Evolutionary conservation across 2,797 vertebrate species (phyloP).

Genomic region (Gambelia wislizenii): DNA sequence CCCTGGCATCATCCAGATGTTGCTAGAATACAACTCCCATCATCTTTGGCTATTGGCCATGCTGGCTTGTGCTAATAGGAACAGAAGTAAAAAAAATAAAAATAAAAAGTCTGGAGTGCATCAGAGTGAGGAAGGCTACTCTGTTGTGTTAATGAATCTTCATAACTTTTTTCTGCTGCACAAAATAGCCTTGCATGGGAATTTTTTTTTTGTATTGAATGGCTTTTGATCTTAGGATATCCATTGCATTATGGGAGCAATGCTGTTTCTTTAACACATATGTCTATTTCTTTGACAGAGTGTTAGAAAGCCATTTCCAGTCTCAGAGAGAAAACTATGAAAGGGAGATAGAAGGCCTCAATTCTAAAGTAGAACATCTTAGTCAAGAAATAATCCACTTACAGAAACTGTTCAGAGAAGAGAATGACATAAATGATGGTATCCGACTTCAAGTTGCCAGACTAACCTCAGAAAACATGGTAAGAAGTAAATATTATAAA

Average conservation of each 20-base stretch:
- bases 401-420: constrained; percentile 91
- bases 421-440: constrained; percentile 87
- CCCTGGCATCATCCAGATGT: background rate
- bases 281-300: constrained; percentile 74
- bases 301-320: constrained; percentile 88
- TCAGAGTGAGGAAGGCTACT: background rate
- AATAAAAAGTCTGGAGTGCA: background rate
- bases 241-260: accelerated
- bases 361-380: constrained; percentile 89
- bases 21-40: background rate
- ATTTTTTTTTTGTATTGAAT: background rate
- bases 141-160: background rate
- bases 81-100: background rate
- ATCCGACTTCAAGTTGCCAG: constrained; percentile 90
- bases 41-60: background rate
- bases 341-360: constrained; percentile 88
- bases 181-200: background rate
- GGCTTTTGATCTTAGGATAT: constrained; percentile 5
- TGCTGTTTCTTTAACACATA: background rate
- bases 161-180: background rate
- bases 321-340: constrained; percentile 89
- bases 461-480: constrained; percentile 91
- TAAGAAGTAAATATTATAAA: constrained; percentile 62
- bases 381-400: constrained; percentile 90
- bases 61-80: too few relatives aligned